Percentiles rank a stretch among this genome's conserved stretches.
Evolutionary conservation across 2,888 invertebrate species (phyloP).

Genomic region (Tetragonisca angustula): DNA sequence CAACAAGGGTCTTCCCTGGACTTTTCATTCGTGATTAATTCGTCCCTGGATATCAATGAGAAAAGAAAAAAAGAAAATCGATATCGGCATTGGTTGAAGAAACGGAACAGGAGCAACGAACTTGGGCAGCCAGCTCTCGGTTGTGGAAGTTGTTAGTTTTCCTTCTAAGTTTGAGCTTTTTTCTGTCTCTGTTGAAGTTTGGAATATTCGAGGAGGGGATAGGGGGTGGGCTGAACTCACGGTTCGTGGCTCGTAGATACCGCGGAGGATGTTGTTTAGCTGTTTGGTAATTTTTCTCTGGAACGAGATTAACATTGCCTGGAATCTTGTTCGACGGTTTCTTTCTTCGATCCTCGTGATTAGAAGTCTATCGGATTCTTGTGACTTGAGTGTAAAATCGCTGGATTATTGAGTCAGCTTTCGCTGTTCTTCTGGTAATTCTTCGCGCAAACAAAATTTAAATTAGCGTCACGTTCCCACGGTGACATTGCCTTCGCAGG

Average conservation of each 20-base stretch:
- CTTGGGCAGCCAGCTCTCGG: neutral
- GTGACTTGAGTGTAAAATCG: neutral
- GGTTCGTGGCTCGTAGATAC: neutral
- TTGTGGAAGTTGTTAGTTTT: too few species aligned
- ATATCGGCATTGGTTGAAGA: neutral
- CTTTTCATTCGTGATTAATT: slow-evolving; percentile 54
- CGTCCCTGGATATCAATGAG: slow-evolving; percentile 28
- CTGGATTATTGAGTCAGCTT: neutral
- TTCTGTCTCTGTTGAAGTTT: neutral
- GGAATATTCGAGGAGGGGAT: too few species aligned
- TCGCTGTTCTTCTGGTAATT: neutral
- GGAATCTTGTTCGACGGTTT: neutral
- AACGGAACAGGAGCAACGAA: slow-evolving; percentile 7
- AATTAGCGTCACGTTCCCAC: slow-evolving; percentile 8
- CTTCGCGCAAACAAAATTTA: slow-evolving; percentile 27
- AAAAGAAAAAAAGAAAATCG: neutral
- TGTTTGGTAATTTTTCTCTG: neutral
- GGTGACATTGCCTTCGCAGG: neutral
- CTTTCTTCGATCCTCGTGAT: neutral
- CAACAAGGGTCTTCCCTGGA: neutral
- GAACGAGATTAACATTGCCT: neutral
- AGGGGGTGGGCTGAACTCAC: neutral
- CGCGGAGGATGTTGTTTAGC: too few species aligned
- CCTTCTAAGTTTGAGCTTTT: too few species aligned
- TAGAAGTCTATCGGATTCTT: neutral